Evolutionary conservation across 2,888 invertebrate species (phyloP).

Genomic region (Oligia latruncula): DNA sequence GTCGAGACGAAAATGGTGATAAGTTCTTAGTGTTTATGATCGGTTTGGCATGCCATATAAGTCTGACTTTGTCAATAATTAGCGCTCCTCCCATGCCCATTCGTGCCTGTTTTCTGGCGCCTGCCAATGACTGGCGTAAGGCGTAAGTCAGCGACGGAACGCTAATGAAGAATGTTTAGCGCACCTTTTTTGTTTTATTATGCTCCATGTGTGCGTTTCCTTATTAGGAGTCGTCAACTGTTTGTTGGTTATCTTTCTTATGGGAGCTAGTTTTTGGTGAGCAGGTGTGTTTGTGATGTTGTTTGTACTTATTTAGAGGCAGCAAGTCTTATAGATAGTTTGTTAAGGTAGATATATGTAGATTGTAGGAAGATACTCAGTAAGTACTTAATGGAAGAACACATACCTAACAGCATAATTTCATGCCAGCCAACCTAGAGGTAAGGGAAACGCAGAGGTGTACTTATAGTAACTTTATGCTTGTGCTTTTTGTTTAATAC

Average conservation of each 20-base stretch:
- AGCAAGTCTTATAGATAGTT: conserved; percentile 7
- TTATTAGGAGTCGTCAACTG: conserved; percentile 63
- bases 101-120: conserved; percentile 70
- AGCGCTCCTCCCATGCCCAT: conserved; percentile 80
- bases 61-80: conserved; percentile 68
- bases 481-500: too few species aligned
- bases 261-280: conserved; percentile 54
- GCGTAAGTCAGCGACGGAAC: conserved; percentile 54
- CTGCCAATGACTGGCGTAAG: conserved; percentile 74
- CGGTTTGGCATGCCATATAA: conserved; percentile 67
- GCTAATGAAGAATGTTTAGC: conserved; percentile 80
- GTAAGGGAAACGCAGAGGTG: too few species aligned
- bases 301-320: conserved; percentile 39
- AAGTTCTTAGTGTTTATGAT: conserved; percentile 75
- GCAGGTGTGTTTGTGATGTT: conserved; percentile 62
- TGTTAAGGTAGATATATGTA: neutral
- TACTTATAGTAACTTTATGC: neutral
- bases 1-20: conserved; percentile 75
- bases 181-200: conserved; percentile 75
- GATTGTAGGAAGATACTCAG: neutral
- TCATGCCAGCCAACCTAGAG: neutral
- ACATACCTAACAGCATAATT: too few species aligned
- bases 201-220: conserved; percentile 61
- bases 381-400: neutral
- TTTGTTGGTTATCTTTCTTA: conserved; percentile 58